Evolutionary conservation across 2,888 invertebrate genomes (phyloP), one percentile per base, ranked within the genome.

Genomic region (Eristalinus sepulchralis): DNA sequence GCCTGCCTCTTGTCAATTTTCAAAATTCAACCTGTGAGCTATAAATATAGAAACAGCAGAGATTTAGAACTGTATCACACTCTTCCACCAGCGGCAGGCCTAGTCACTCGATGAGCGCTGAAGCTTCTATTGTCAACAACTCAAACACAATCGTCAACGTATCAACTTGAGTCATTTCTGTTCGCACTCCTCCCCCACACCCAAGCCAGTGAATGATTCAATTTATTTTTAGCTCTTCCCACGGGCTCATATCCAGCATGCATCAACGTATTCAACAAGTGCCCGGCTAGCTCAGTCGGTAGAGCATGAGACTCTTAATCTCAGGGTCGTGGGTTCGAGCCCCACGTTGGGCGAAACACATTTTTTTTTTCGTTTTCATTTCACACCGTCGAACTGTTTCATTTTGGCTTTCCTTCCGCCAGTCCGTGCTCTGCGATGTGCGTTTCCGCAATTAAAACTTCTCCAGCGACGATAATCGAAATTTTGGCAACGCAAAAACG

Each of bases 261-360:
- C 34, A 66, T 27, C 72, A 77, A 0, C 1, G 0, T 0, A 0
- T 2, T n/a, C 0, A 0, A 0, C 72, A 87, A 77, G 20, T 72
- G 93, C 94, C 94, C 93, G 93, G 94, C 93, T 94, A 94, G 94
- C 94, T 94, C 94, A 94, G 94, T 94, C 94, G 93, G 93, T 93
- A 93, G 93, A 93, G 93, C 93, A 93, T 94, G 94, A 94, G 94
- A 94, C 94, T 94, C 94, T 94, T 94, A 94, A 94, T 94, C 94
- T 94, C 94, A 94, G 94, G 94, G 94, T 94, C 94, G 94, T 94
- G 94, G 94, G 94, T 94, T 94, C 94, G 94, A 94, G 94, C 94
- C 94, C 94, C 94, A 94, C 94, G 94, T 94, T 94, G 94, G 94
- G 94, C 94, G 94, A 88, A 78, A 11, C 86, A n/a, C 59, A 63